Evolutionary conservation across 1,140 invertebrate species (phyloP), one percentile per base, ranked within the genome.

Genomic region (Neomicropteryx cornuta): DNA sequence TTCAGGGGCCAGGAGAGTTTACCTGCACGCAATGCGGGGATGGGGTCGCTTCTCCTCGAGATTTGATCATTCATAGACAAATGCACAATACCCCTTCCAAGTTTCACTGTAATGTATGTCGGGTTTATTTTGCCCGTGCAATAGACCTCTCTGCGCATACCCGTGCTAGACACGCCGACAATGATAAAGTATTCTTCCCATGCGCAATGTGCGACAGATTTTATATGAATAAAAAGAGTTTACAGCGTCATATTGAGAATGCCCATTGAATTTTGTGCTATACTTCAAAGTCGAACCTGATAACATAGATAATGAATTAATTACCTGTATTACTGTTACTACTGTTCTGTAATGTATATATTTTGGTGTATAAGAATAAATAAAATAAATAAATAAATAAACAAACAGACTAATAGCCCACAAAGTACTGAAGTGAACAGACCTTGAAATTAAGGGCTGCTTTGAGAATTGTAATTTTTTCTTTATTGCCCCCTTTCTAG

Each of bases 61-160:
- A 67, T 33, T 43, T 66, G 3, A 59, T 64, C 40, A 57, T 58
- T 14, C 66, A 68, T 39, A 55, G 69, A 30, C 50, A 62, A 3
- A 62, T 62, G 60, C 62, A 65, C 49, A 46, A 58, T 4, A 65
- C 62, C 2, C 60, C 60, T 2, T 56, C 58, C 8, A 62, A 62
- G 30, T 68, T 70, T 30, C 58, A 58, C 21, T 76, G 74, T 42
- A 70, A 71, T 36, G 53, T 72, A 18, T 77, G 74, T 43, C 64
- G 63, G 37, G 72, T 73, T 18, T 59, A 67, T 36, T 76, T 77
- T 46, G 56, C 63, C 0, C 55, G 62, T 4, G 48, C 71, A 2
- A 47, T 72, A 0, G 68, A 74, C 45, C 50, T 77, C 3, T 69
- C 70, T 3, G 68, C 71, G 11, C 75, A 76, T 49, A 72, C 69